Percentiles rank a stretch among this genome's conserved stretches.
Evolutionary conservation across 64 coral and sea anemone species (phyloP).

Genomic region (Actinia equina): DNA sequence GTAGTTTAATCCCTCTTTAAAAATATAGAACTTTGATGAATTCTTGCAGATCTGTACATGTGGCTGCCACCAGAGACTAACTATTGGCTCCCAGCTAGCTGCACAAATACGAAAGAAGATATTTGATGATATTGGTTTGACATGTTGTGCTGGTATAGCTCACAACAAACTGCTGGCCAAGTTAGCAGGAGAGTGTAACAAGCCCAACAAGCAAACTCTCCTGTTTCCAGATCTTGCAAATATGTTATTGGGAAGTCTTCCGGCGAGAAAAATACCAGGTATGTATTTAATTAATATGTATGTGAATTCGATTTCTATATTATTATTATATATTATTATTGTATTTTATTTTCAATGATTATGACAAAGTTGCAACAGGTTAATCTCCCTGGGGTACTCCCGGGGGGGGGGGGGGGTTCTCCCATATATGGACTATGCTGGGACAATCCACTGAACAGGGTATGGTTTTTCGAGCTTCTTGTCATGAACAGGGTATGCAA

Average conservation of each 20-base stretch:
- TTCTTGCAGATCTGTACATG: constrained; percentile 54
- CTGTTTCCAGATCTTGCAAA: constrained; percentile 61
- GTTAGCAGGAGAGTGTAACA: constrained; percentile 59
- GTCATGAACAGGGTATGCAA: too few species aligned
- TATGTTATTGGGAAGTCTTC: constrained; percentile 34
- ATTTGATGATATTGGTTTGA: constrained; percentile 64
- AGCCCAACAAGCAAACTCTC: constrained; percentile 83
- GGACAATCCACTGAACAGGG: too few species aligned
- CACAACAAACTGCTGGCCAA: constrained; percentile 81
- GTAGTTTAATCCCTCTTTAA: too few species aligned
- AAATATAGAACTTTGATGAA: neutral
- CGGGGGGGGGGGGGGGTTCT: too few species aligned
- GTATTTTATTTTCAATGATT: too few species aligned
- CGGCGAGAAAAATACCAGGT: constrained; percentile 78
- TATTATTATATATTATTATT: too few species aligned
- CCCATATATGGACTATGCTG: too few species aligned
- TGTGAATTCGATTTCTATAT: too few species aligned
- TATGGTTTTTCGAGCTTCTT: too few species aligned
- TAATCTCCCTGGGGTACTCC: too few species aligned
- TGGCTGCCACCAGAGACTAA: constrained; percentile 71
- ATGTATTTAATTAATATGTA: neutral
- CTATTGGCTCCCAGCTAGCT: constrained; percentile 68
- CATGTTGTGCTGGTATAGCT: constrained; percentile 75
- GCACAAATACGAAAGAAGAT: constrained; percentile 63
- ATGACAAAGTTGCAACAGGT: too few species aligned